Percentiles rank a stretch among this genome's conserved stretches.
Conservation (phyloP, 2,797 vertebrate species). For the Chrosomus eos region DNA sequence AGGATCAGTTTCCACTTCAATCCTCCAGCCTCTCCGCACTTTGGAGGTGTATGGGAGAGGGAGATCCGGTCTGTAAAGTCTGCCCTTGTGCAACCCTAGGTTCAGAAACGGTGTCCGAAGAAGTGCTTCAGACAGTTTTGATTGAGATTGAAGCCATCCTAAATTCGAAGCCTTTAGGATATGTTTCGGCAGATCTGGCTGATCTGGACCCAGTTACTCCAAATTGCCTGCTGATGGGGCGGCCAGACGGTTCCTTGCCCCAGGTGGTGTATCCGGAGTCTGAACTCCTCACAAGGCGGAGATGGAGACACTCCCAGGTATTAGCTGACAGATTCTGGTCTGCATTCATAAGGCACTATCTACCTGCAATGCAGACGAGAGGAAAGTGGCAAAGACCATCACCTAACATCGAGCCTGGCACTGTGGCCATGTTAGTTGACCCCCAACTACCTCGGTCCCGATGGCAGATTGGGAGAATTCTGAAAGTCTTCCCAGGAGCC, state of each 20-base stretch:
- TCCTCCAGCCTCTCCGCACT: slow-evolving; percentile 5
- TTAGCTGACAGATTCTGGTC: slow-evolving; percentile 14
- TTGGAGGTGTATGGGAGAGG: slow-evolving; percentile 38
- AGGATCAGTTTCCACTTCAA: background rate
- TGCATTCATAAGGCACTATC: background rate
- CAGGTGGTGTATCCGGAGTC: background rate
- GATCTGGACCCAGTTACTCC: slow-evolving; percentile 31
- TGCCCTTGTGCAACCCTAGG: background rate
- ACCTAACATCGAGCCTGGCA: background rate
- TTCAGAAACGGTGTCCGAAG: slow-evolving; percentile 10
- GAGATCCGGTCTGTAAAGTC: slow-evolving; percentile 34
- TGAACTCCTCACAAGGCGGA: background rate
- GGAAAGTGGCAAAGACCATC: background rate
- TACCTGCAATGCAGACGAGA: slow-evolving; percentile 16
- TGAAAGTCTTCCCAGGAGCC: background rate
- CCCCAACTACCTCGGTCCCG: background rate
- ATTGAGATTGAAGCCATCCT: slow-evolving; percentile 33
- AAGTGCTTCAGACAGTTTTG: slow-evolving; percentile 15
- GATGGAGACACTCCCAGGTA: slow-evolving; percentile 21
- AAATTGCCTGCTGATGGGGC: slow-evolving; percentile 38
- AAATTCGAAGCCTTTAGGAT: slow-evolving; percentile 34
- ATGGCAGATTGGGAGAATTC: background rate
- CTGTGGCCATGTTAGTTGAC: background rate
- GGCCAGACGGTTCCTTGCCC: too few relatives aligned
- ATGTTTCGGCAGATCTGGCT: background rate